Evolutionary conservation across 1,140 invertebrate genomes (phyloP), one percentile per base, ranked within the genome.

Genomic region (Pogonomyrmex californicus): DNA sequence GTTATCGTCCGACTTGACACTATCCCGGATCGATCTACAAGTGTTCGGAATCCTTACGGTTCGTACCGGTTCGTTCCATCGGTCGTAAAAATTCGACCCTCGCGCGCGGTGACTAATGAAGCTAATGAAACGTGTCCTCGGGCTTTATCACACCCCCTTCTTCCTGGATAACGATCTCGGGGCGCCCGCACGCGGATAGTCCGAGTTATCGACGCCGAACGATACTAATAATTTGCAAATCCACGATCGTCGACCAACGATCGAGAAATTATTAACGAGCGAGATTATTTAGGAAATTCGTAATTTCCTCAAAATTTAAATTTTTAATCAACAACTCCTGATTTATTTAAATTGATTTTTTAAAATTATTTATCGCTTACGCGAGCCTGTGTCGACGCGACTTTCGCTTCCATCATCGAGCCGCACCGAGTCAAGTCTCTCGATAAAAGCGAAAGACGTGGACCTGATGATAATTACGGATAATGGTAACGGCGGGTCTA

Each of bases 21-120:
- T 91, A 89, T 90, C 90, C 56, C 65, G 49, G 9, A 17, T 23
- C 71, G 75, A 91, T 91, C 90, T 92, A 92, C 89, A 90, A 85
- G 85, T 81, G 85, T 90, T 92, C 62, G 86, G 85, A 90, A 91
- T 90, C 88, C 75, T 82, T 88, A 90, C 62, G 70, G 71, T 79
- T 75, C 58, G 68, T 86, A 86, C 76, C 86, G 51, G 79, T 65
- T 62, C 47, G 70, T 86, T 78, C 54, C 77, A 38, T 83, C n/a
- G n/a, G n/a, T n/a, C 88, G 88, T 88, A 90, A 90, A 91, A 86
- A 88, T 81, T 71, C 54, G 89, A 51, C 60, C 78, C 90, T 70
- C 85, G 33, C 79, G 54, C 68, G 68, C 68, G 86, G 68, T 91
- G 89, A 91, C 81, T 87, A 90, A 87, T 90, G 89, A 86, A 86